These are phyloP conservation scores for Synanthedon tipuliformis DNA, from an alignment of 2,888 invertebrate genomes.

Conservation along the genomic window DNA sequence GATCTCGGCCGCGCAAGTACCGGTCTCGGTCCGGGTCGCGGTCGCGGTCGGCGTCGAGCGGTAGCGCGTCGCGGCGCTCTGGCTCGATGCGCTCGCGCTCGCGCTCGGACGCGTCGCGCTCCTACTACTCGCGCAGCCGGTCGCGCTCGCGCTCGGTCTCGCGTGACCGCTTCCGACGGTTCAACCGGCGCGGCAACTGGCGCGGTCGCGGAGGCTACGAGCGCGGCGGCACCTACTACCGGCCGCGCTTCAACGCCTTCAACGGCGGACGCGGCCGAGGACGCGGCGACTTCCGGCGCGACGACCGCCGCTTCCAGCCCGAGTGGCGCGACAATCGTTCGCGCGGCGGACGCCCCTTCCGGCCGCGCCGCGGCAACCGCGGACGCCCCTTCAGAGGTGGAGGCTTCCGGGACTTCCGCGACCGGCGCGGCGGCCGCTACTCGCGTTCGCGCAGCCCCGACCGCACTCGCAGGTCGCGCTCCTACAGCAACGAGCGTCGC, in stretches of 20 bases:
- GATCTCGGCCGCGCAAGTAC: conserved; percentile 75
- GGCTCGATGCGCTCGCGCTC: conserved; percentile 67
- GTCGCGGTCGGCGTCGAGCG: conserved; percentile 64
- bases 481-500: conserved; percentile 58
- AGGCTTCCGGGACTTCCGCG: conserved; percentile 77
- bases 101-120: conserved; percentile 72
- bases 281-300: conserved; percentile 46
- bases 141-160: conserved; percentile 71
- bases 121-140: conserved; percentile 69
- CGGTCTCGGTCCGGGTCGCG: conserved; percentile 75
- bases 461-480: conserved; percentile 52
- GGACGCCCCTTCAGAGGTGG: conserved; percentile 51
- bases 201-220: conserved; percentile 73
- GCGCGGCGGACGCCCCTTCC: conserved; percentile 49
- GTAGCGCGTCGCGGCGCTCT: conserved; percentile 52
- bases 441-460: conserved; percentile 72
- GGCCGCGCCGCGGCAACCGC: conserved; percentile 50
- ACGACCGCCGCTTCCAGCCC: conserved; percentile 26
- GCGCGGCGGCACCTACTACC: conserved; percentile 83
- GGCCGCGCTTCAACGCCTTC: conserved; percentile 79
- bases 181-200: conserved; percentile 64
- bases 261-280: conserved; percentile 65
- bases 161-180: conserved; percentile 56
- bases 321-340: conserved; percentile 43
- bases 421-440: conserved; percentile 68